Conservation (phyloP, 2,888 invertebrate genomes). For the Strigamia crassipes region DNA sequence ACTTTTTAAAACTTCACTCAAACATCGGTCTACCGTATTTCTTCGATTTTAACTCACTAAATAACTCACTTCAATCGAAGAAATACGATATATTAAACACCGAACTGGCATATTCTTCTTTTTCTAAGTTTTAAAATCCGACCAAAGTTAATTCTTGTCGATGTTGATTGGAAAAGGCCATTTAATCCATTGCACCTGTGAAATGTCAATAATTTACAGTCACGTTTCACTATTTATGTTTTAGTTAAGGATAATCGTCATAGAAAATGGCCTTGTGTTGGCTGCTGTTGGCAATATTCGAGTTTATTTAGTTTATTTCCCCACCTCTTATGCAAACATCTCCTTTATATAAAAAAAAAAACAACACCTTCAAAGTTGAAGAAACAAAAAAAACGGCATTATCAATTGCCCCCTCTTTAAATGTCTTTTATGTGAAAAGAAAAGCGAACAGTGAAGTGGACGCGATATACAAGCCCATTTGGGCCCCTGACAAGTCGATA, state of each 20-base stretch:
- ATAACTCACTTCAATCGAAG: too few relatives aligned
- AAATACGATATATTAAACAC: too few relatives aligned
- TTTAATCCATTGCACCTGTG: too few relatives aligned
- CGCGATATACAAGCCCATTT: slow-evolving; percentile 28
- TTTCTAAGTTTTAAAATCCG: too few relatives aligned
- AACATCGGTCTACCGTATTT: too few relatives aligned
- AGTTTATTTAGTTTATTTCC: too few relatives aligned
- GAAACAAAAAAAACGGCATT: not conserved
- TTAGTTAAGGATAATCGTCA: not conserved
- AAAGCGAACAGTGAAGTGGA: slow-evolving; percentile 36
- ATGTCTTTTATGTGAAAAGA: not conserved
- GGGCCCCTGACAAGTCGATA: slow-evolving; percentile 42
- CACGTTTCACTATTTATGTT: not conserved
- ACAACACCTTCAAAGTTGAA: not conserved
- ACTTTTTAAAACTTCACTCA: not conserved
- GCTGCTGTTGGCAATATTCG: not conserved
- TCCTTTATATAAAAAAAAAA: not conserved
- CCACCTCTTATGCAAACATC: too few relatives aligned
- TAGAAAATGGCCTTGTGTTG: not conserved
- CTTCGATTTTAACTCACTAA: too few relatives aligned
- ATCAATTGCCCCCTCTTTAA: not conserved
- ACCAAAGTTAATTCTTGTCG: too few relatives aligned
- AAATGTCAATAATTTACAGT: not conserved
- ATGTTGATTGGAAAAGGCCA: too few relatives aligned
- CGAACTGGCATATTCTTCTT: too few relatives aligned